These are phyloP conservation scores for Acanthacorydalis orientalis DNA, from an alignment of 2,888 invertebrate species.

Conservation along the genomic window DNA sequence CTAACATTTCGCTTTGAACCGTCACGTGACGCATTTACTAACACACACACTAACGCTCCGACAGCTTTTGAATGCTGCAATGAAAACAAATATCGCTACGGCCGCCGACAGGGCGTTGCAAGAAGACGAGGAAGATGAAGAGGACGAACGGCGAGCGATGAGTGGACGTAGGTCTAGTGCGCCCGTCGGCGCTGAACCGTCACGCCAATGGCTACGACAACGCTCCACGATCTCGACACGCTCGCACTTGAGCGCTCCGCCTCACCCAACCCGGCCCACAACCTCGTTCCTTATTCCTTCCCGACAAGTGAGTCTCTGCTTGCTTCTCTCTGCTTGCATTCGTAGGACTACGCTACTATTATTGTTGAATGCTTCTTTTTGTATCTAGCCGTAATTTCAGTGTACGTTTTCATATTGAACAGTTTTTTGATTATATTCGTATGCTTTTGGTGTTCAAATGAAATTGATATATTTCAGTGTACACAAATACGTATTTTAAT, in stretches of 20 bases:
- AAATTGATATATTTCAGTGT: no score
- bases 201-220: constrained; percentile 15
- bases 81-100: constrained; percentile 56
- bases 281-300: constrained; percentile 16
- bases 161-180: background rate
- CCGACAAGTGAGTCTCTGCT: constrained; percentile 22
- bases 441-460: no score
- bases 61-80: constrained; percentile 59
- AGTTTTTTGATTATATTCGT: background rate
- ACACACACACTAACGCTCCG: constrained; percentile 10
- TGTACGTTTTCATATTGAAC: no score
- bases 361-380: background rate
- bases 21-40: no score
- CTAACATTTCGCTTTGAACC: no score
- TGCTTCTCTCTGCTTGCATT: background rate
- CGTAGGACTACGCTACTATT: background rate
- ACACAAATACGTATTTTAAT: no score
- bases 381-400: background rate
- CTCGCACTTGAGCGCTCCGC: constrained; percentile 29
- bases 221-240: constrained; percentile 24
- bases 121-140: constrained; percentile 14
- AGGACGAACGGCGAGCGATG: constrained; percentile 7
- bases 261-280: constrained; percentile 18
- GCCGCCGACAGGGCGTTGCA: constrained; percentile 24
- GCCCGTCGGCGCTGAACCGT: background rate